Evolutionary conservation across 1,140 invertebrate species (phyloP).

Genomic region (Diorhabda carinulata): DNA sequence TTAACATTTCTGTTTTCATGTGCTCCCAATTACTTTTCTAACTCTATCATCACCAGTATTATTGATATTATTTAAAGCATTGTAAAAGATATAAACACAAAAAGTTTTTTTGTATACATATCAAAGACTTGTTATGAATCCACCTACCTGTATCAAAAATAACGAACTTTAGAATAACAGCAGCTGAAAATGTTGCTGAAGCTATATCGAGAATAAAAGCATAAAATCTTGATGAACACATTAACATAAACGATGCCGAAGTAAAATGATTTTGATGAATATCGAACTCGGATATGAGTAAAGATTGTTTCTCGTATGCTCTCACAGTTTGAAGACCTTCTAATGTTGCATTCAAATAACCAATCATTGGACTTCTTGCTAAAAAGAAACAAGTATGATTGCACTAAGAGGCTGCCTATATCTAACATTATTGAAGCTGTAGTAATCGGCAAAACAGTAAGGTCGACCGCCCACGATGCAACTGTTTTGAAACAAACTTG

Average conservation of each 20-base stretch:
- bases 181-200: constrained; percentile 64
- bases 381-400: constrained; percentile 8
- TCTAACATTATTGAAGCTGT: too few relatives aligned
- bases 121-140: too few relatives aligned
- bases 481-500: too few relatives aligned
- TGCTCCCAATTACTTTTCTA: too few relatives aligned
- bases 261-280: constrained; percentile 71
- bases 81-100: too few relatives aligned
- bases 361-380: constrained; percentile 62
- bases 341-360: constrained; percentile 63
- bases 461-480: too few relatives aligned
- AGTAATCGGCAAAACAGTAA: too few relatives aligned
- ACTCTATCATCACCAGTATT: too few relatives aligned
- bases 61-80: too few relatives aligned
- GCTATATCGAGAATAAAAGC: constrained; percentile 76
- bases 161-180: constrained; percentile 1
- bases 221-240: constrained; percentile 61
- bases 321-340: constrained; percentile 81
- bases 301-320: constrained; percentile 73
- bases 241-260: constrained; percentile 62
- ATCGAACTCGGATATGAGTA: constrained; percentile 76
- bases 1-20: too few relatives aligned
- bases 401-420: too few relatives aligned
- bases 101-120: too few relatives aligned
- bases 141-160: neutral